Percentiles rank a stretch among this genome's conserved stretches.
These are phyloP conservation scores for Pelmatolapia mariae DNA, from an alignment of 2,113 vertebrate genomes.

Conservation along the genomic window DNA sequence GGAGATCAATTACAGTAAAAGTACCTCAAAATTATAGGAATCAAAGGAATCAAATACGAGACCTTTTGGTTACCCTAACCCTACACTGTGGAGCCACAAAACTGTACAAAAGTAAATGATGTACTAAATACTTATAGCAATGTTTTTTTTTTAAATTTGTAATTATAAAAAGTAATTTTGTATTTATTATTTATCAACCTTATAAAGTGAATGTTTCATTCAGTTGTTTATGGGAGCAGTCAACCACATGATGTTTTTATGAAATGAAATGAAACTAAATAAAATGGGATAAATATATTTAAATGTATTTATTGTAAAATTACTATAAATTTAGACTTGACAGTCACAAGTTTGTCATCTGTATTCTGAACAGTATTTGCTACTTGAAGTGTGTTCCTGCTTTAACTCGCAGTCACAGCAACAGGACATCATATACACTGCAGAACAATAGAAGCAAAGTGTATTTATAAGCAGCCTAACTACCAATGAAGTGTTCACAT, in stretches of 20 bases:
- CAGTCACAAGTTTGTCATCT: not conserved
- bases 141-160: rapidly evolving
- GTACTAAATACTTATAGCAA: not conserved
- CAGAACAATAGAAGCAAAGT: not conserved
- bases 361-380: not conserved
- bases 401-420: not conserved
- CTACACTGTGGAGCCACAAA: not conserved
- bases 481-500: not conserved
- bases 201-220: not conserved
- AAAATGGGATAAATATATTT: not conserved
- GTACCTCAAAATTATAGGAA: not conserved
- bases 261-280: not conserved
- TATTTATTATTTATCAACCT: not conserved
- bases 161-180: not conserved
- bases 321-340: not conserved
- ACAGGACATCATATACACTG: not conserved
- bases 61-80: rapidly evolving
- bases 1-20: not conserved
- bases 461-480: too few relatives aligned
- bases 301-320: not conserved
- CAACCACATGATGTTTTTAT: not conserved
- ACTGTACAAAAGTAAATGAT: not conserved
- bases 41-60: not conserved
- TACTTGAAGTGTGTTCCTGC: not conserved
- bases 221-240: not conserved